phyloP scores from a whole-genome alignment of 2,888 invertebrate species.

The Hetaerina titia region DNA sequence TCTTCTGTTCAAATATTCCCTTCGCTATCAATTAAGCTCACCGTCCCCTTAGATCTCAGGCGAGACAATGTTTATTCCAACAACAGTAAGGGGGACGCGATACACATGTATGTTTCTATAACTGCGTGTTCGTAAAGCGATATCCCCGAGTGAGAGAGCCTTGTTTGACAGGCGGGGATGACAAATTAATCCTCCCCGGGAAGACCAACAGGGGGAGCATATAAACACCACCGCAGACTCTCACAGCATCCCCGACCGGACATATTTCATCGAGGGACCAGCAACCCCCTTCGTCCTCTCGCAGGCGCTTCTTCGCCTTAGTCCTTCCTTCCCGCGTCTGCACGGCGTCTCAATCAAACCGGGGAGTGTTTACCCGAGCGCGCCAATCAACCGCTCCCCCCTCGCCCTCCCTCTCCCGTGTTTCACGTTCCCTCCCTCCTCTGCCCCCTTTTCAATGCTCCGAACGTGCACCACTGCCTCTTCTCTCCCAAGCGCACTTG shows the following conservation, averaged over 20 bases:
- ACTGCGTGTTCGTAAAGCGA: not conserved
- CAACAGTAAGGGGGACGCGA: not conserved
- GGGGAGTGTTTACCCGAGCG: not conserved
- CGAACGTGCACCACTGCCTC: not conserved
- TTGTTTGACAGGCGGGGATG: conserved; percentile 56
- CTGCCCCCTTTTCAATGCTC: not conserved
- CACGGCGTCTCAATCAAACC: not conserved
- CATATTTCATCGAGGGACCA: conserved; percentile 33
- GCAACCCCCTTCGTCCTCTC: not conserved
- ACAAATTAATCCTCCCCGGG: conserved; percentile 38
- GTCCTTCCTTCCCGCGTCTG: not conserved
- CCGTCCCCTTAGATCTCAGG: no score
- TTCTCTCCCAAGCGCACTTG: no score
- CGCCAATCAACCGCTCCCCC: not conserved
- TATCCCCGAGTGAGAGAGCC: not conserved
- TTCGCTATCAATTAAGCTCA: not conserved
- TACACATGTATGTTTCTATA: not conserved
- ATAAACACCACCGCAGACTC: conserved; percentile 45
- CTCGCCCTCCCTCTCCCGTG: not conserved
- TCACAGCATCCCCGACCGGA: conserved; percentile 39
- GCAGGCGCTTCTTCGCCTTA: not conserved
- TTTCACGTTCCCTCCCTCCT: not conserved
- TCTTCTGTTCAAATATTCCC: not conserved
- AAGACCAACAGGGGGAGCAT: not conserved
- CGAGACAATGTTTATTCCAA: not conserved